Conservation (phyloP, 2,113 vertebrate genomes). For the Chelonoidis abingdonii region DNA sequence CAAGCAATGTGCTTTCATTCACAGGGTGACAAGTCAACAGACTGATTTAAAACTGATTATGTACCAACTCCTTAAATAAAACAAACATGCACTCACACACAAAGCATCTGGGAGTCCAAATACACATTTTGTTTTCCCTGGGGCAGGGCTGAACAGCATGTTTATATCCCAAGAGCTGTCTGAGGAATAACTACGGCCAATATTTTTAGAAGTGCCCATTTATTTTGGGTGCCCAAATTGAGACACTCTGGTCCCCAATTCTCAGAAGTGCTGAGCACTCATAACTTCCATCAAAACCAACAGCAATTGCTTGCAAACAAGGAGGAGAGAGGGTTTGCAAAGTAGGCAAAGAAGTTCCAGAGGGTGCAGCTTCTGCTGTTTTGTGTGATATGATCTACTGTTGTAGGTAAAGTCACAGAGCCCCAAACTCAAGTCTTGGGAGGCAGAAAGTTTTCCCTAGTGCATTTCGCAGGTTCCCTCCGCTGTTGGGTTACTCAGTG, state of each 20-base stretch:
- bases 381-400: neutral
- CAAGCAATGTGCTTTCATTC: conserved; percentile 74
- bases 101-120: conserved; percentile 56
- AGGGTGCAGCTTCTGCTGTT: rapidly evolving
- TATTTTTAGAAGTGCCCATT: neutral
- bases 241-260: rapidly evolving
- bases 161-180: neutral
- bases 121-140: conserved; percentile 47
- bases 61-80: conserved; percentile 65
- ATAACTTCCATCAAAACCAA: neutral
- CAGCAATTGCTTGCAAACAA: neutral
- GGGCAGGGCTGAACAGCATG: conserved; percentile 18
- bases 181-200: neutral
- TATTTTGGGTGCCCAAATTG: neutral
- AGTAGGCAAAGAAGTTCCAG: neutral
- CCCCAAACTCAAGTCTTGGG: neutral
- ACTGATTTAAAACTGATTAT: conserved; percentile 68
- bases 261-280: neutral
- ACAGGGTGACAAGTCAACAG: conserved; percentile 77
- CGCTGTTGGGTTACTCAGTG: neutral
- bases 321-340: too few species aligned
- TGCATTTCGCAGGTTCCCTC: neutral
- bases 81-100: conserved; percentile 18
- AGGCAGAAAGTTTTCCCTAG: rapidly evolving
- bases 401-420: neutral